Evolutionary conservation across 92 coral and sea anemone genomes (phyloP), one percentile per base, ranked within the genome.

Genomic region (Blastomussa wellsi): DNA sequence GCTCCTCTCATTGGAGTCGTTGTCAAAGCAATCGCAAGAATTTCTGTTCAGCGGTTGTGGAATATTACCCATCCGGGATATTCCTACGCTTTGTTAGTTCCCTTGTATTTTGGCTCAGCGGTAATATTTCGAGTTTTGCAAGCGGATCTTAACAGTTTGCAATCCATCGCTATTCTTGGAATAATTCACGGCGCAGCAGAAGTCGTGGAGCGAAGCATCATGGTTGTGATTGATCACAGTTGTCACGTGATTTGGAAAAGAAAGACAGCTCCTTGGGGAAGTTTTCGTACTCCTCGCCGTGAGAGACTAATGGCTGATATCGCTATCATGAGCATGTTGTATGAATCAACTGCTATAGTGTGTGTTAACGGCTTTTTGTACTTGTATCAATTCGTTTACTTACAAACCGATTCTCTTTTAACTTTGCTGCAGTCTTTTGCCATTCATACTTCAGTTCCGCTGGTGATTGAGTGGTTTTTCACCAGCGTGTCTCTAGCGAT

Each of bases 271-370:
- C 49, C 83, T 77, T 85, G 88, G 82, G 88, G 88, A 67, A 33
- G 66, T 77, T 85, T 85, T 66, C 89, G 89, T 35, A 77, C 83
- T 79, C 89, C 89, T 78, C 89, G 84, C 77, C 70, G 89, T 33
- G 89, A 86, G 65, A 41, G 89, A 77, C 85, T 86, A 2, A 66
- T 66, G 77, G 84, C 89, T 53, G 89, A 86, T 52, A 47, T 86
- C 83, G 71, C 84, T 52, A 86, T 86, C 24, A 68, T 86, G 84
- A 86, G 89, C 81, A 84, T 84, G 87, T 39, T 83, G 22, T 76
- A 13, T 41, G 87, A 83, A 74, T 83, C 87, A 76, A 57, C 64
- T 39, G 47, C 81, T 64, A 74, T 83, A 10, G 81, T 83, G 22
- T 38, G 74, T 55, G 87, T 82, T 11, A 81, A 81, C 52, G 65